phyloP scores from a whole-genome alignment of 2,888 invertebrate species.

The Drosophila pseudotakahashii region DNA sequence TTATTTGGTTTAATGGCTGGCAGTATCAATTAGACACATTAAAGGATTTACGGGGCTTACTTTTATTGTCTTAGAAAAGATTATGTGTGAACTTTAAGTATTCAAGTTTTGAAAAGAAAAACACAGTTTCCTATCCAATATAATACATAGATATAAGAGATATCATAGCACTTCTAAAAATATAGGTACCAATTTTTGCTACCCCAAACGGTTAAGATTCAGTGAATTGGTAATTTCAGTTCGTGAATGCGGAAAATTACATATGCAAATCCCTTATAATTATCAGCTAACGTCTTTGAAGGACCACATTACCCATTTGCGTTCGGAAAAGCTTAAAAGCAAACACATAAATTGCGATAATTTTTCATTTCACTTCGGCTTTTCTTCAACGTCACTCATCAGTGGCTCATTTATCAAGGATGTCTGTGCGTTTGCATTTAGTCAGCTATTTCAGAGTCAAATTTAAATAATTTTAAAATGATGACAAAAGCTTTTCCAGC shows the following conservation, averaged over 20 bases:
- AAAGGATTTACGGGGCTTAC: constrained; percentile 61
- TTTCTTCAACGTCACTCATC: constrained; percentile 25
- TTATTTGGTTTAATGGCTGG: constrained; percentile 56
- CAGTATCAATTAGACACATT: constrained; percentile 75
- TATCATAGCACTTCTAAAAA: neutral
- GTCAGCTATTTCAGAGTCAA: constrained; percentile 44
- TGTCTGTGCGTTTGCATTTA: constrained; percentile 34
- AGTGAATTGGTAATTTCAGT: neutral
- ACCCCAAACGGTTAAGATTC: neutral
- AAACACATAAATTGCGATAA: constrained; percentile 30
- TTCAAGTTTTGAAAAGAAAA: neutral
- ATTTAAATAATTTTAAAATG: constrained; percentile 67
- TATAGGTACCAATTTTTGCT: neutral
- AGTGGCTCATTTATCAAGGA: constrained; percentile 66
- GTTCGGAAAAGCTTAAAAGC: constrained; percentile 8
- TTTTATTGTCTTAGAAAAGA: constrained; percentile 43
- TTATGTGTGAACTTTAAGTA: constrained; percentile 57
- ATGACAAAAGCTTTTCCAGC: constrained; percentile 60
- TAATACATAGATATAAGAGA: too few species aligned
- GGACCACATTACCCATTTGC: neutral
- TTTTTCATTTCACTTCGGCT: constrained; percentile 33
- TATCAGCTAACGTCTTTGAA: constrained; percentile 37
- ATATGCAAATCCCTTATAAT: constrained; percentile 67
- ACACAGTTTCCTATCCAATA: neutral
- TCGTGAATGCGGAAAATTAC: constrained; percentile 54